These are phyloP conservation scores for Plectrocnemia conspersa DNA, from an alignment of 1,140 invertebrate genomes.

Conservation along the genomic window DNA sequence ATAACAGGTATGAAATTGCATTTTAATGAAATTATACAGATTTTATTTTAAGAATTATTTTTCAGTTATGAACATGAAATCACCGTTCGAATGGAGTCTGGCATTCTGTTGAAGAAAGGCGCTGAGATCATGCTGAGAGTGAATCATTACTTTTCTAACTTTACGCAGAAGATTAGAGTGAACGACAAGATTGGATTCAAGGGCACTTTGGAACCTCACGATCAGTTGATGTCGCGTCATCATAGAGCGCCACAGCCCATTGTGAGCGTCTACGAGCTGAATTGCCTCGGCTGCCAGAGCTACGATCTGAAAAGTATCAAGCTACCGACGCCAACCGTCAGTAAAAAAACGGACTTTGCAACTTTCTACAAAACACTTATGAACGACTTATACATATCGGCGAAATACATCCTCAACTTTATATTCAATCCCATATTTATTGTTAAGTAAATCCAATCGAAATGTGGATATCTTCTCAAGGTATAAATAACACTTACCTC, in stretches of 20 bases:
- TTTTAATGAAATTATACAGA: neutral
- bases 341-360: slow-evolving; percentile 41
- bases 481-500: neutral
- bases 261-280: slow-evolving; percentile 59
- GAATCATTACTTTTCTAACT: slow-evolving; percentile 65
- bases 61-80: slow-evolving; percentile 65
- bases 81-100: slow-evolving; percentile 62
- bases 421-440: slow-evolving; percentile 69
- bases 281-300: slow-evolving; percentile 62
- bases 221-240: slow-evolving; percentile 42
- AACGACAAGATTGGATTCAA: slow-evolving; percentile 70
- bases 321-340: slow-evolving; percentile 44
- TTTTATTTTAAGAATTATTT: slow-evolving; percentile 23
- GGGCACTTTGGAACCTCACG: slow-evolving; percentile 53
- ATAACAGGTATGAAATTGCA: slow-evolving; percentile 19
- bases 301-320: slow-evolving; percentile 51
- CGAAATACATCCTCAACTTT: slow-evolving; percentile 71
- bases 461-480: neutral
- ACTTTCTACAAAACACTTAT: slow-evolving; percentile 50
- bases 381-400: slow-evolving; percentile 57
- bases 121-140: slow-evolving; percentile 58
- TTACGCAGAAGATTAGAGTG: slow-evolving; percentile 58
- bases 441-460: slow-evolving; percentile 58
- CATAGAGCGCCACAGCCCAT: slow-evolving; percentile 55
- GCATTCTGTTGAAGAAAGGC: slow-evolving; percentile 58